A percentile compares a stretch with the other conserved stretches of the same genome.
Conservation (phyloP, 23 tunicate genomes). For the Corella eumyota region DNA sequence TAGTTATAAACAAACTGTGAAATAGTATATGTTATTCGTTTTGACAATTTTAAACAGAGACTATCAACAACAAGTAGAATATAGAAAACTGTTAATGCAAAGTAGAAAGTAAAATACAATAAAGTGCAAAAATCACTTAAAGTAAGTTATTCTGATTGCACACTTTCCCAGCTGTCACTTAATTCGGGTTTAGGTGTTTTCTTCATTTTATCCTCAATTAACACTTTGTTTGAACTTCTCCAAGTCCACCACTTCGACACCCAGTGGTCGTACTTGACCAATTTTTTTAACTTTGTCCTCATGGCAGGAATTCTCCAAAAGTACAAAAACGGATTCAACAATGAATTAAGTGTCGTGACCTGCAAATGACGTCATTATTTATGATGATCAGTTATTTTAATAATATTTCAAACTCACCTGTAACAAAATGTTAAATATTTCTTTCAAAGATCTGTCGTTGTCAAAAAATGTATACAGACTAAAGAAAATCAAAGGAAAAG, state of each 20-base stretch:
- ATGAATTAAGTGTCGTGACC: constrained; percentile 51
- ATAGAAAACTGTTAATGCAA: no score
- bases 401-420: constrained; percentile 18
- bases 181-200: not conserved
- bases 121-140: no score
- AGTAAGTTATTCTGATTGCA: constrained; percentile 1
- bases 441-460: constrained; percentile 44
- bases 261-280: no score
- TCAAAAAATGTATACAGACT: constrained; percentile 26
- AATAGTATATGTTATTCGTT: no score
- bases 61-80: no score
- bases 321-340: constrained; percentile 51
- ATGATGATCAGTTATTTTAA: not conserved
- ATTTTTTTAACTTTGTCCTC: constrained; percentile 21
- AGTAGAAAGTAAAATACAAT: no score
- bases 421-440: constrained; percentile 39
- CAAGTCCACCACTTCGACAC: no score
- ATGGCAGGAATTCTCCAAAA: constrained; percentile 44
- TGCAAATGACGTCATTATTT: constrained; percentile 7
- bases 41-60: no score
- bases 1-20: no score
- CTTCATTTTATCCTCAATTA: no score
- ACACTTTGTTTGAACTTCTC: no score
- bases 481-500: constrained; percentile 36
- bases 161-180: constrained; percentile 9